phyloP scores from a whole-genome alignment of 2,888 invertebrate genomes.

The Mythimna vitellina region DNA sequence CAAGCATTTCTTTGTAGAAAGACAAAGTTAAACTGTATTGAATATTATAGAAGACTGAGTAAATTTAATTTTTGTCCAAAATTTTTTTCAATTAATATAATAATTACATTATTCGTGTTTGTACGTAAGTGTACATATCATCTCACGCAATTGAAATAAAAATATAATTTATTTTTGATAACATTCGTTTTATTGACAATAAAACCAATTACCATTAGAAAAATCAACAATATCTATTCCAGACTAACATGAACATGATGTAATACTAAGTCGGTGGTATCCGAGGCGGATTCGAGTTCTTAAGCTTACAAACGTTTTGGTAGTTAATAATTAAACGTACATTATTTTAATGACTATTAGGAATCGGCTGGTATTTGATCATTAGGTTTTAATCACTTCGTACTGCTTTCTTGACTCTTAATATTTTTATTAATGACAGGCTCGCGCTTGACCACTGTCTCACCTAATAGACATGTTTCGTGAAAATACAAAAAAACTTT shows the following conservation, averaged over 20 bases:
- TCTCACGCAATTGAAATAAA: slow-evolving; percentile 82
- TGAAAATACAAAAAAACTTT: neutral
- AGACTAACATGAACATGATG: slow-evolving; percentile 65
- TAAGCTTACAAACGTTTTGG: slow-evolving; percentile 33
- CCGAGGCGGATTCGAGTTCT: slow-evolving; percentile 54
- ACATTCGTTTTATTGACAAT: slow-evolving; percentile 76
- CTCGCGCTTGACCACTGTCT: no score
- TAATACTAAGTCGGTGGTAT: slow-evolving; percentile 63
- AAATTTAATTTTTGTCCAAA: slow-evolving; percentile 81
- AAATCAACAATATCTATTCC: slow-evolving; percentile 57
- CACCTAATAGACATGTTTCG: neutral
- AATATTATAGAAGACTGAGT: slow-evolving; percentile 88
- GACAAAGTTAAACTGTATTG: slow-evolving; percentile 83
- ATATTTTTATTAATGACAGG: no score
- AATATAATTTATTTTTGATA: slow-evolving; percentile 87
- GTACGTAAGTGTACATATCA: slow-evolving; percentile 74
- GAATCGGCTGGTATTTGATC: slow-evolving; percentile 24
- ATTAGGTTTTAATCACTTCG: slow-evolving; percentile 15
- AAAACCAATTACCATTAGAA: slow-evolving; percentile 58
- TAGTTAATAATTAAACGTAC: slow-evolving; percentile 22
- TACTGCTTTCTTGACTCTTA: neutral
- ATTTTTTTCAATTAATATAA: slow-evolving; percentile 64
- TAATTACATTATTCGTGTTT: slow-evolving; percentile 79
- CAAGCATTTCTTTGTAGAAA: slow-evolving; percentile 60
- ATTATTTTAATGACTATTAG: slow-evolving; percentile 29